Percentiles rank a stretch among this genome's conserved stretches.
Conservation (phyloP, 92 coral and sea anemone species). For the Porites cylindrica region DNA sequence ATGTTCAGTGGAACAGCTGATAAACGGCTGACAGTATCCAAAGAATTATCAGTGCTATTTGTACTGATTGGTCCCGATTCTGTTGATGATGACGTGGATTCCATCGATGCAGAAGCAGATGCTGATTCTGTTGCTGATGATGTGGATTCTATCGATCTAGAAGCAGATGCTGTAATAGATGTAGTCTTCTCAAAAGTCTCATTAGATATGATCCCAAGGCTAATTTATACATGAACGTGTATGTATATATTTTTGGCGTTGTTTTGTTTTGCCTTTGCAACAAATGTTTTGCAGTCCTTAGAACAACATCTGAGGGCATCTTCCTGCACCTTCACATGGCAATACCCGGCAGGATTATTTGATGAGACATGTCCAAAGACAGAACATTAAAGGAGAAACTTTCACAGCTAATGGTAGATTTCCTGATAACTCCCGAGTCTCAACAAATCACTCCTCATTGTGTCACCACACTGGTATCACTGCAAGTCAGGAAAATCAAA, state of each 20-base stretch:
- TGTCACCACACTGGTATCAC: too few relatives aligned
- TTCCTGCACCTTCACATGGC: background rate
- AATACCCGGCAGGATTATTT: background rate
- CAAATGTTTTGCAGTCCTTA: background rate
- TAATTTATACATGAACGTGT: conserved; percentile 6
- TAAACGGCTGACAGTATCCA: background rate
- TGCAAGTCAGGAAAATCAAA: too few relatives aligned
- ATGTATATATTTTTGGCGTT: conserved; percentile 9
- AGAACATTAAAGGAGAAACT: conserved; percentile 16
- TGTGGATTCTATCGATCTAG: too few relatives aligned
- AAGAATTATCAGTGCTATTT: too few relatives aligned
- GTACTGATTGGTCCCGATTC: too few relatives aligned
- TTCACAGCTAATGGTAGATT: conserved; percentile 21
- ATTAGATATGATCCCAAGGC: background rate
- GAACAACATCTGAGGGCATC: background rate
- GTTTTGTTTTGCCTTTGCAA: conserved; percentile 17
- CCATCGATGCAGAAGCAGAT: background rate
- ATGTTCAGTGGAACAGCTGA: conserved; percentile 15
- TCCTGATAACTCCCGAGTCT: background rate
- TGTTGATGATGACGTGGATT: background rate
- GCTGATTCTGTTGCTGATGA: background rate
- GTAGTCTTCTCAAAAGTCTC: background rate
- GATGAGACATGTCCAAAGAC: background rate
- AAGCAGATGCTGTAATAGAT: background rate
- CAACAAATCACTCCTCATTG: background rate